Conservation (phyloP, 2,888 invertebrate species). For the Leptinotarsa tumamoca region DNA sequence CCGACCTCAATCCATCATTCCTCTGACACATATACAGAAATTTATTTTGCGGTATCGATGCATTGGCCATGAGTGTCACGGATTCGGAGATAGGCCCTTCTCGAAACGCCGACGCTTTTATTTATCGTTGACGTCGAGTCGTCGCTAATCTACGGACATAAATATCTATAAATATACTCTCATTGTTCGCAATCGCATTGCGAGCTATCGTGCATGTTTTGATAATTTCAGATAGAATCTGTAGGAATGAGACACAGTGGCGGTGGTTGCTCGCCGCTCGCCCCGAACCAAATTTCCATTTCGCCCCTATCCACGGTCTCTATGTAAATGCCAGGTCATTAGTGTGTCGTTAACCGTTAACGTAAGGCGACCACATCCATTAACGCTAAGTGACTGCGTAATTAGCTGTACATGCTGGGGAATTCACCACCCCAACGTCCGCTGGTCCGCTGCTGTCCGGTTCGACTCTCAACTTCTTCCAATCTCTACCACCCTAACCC, state of each 20-base stretch:
- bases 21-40: slow-evolving; percentile 65
- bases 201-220: slow-evolving; percentile 63
- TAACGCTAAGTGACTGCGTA: slow-evolving; percentile 69
- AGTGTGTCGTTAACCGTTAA: slow-evolving; percentile 69
- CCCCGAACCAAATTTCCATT: slow-evolving; percentile 11
- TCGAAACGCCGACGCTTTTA: slow-evolving; percentile 66
- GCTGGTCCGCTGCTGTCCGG: neutral
- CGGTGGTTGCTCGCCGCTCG: slow-evolving; percentile 13
- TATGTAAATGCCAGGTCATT: slow-evolving; percentile 68
- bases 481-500: slow-evolving; percentile 50
- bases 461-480: slow-evolving; percentile 42
- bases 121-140: slow-evolving; percentile 66
- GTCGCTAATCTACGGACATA: slow-evolving; percentile 68
- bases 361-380: slow-evolving; percentile 69
- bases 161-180: slow-evolving; percentile 66
- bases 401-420: slow-evolving; percentile 66
- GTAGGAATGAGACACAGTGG: slow-evolving; percentile 60
- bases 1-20: slow-evolving; percentile 65
- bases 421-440: slow-evolving; percentile 33
- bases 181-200: slow-evolving; percentile 66
- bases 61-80: slow-evolving; percentile 55
- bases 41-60: slow-evolving; percentile 66
- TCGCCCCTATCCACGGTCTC: slow-evolving; percentile 55
- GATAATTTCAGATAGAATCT: slow-evolving; percentile 66
- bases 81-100: slow-evolving; percentile 54